Evolutionary conservation across 2,888 invertebrate genomes (phyloP).

Genomic region (Sympetrum striolatum): DNA sequence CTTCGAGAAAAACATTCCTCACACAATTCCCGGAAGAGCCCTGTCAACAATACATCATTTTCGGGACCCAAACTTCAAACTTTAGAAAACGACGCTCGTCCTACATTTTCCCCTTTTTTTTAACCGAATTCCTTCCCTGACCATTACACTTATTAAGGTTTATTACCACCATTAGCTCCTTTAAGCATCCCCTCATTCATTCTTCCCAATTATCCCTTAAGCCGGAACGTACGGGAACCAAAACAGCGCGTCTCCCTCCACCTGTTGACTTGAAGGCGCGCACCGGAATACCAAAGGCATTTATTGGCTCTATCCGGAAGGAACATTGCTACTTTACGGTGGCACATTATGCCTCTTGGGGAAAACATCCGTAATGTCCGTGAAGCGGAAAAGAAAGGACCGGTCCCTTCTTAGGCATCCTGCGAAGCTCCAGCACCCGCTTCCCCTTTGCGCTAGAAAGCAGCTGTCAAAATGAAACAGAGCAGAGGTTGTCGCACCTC

Average conservation of each 20-base stretch:
- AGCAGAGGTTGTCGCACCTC: too few species aligned
- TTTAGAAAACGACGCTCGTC: too few species aligned
- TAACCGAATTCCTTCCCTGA: too few species aligned
- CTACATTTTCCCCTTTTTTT: too few species aligned
- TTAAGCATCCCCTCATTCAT: not conserved
- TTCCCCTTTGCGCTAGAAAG: not conserved
- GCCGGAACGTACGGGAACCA: not conserved
- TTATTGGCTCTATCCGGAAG: not conserved
- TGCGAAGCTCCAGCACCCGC: not conserved
- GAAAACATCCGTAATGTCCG: not conserved
- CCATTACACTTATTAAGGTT: not conserved
- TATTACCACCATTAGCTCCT: not conserved
- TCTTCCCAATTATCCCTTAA: not conserved
- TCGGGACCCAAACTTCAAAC: too few species aligned
- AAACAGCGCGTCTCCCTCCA: not conserved
- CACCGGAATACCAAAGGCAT: not conserved
- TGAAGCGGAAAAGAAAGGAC: not conserved
- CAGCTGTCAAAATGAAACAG: too few species aligned
- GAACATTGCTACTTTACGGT: not conserved
- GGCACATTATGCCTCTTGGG: not conserved
- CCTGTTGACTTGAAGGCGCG: not conserved
- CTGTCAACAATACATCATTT: not conserved
- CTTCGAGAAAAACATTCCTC: not conserved
- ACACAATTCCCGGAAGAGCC: not conserved
- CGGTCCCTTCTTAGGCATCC: not conserved